Conservation (phyloP, 2,888 invertebrate genomes). For the Steinernema scapterisci region DNA sequence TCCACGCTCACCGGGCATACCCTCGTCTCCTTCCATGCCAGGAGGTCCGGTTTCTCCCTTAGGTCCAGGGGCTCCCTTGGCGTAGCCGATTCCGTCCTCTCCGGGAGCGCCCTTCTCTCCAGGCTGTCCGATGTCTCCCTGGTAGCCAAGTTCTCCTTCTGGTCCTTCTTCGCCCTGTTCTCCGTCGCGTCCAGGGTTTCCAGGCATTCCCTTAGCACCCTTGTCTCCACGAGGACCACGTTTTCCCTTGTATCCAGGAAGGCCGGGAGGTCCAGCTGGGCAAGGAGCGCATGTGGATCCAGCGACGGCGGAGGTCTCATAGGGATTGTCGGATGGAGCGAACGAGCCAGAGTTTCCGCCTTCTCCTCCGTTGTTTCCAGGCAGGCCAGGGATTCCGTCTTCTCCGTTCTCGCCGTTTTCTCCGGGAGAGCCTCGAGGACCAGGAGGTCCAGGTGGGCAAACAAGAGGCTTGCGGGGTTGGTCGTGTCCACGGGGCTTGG, state of each 20-base stretch:
- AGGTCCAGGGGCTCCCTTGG: constrained; percentile 52
- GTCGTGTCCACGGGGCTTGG: too few relatives aligned
- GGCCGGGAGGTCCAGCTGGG: constrained; percentile 61
- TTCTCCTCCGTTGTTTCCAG: constrained; percentile 44
- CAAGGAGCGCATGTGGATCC: constrained; percentile 46
- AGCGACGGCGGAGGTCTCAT: constrained; percentile 23
- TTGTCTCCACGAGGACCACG: constrained; percentile 61
- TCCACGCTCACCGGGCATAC: constrained; percentile 61
- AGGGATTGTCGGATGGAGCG: constrained; percentile 36
- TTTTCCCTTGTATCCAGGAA: constrained; percentile 63
- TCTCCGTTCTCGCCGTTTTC: constrained; percentile 35
- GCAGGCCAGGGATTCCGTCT: constrained; percentile 46
- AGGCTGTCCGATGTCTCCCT: constrained; percentile 54
- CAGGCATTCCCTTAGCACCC: constrained; percentile 53
- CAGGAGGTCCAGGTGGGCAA: constrained; percentile 55
- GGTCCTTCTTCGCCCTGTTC: constrained; percentile 60
- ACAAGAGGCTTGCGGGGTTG: constrained; percentile 25
- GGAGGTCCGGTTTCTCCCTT: constrained; percentile 54
- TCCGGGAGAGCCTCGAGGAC: constrained; percentile 35
- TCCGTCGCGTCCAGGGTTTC: constrained; percentile 57
- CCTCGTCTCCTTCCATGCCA: constrained; percentile 60
- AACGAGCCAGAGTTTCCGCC: neutral
- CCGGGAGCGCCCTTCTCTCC: constrained; percentile 58
- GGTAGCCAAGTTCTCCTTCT: constrained; percentile 60
- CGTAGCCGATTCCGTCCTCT: constrained; percentile 57